Evolutionary conservation across 2,113 vertebrate species (phyloP).

Genomic region (Spheniscus mendiculus): DNA sequence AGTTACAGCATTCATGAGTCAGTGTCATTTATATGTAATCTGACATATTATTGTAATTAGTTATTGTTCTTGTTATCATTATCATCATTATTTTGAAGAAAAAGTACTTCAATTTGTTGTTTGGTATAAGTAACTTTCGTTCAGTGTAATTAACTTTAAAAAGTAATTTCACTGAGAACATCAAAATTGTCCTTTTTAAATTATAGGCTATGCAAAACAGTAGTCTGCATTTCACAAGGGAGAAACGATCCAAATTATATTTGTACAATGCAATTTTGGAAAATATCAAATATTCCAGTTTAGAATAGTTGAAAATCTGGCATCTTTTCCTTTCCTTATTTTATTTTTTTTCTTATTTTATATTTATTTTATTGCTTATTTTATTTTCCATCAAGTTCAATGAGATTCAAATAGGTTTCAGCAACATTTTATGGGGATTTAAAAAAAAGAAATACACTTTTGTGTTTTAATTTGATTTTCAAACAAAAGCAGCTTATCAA

Average conservation of each 20-base stretch:
- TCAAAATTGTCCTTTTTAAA: neutral
- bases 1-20: neutral
- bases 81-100: neutral
- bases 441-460: neutral
- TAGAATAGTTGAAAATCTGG: neutral
- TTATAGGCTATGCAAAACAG: neutral
- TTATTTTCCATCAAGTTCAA: neutral
- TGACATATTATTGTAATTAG: neutral
- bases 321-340: neutral
- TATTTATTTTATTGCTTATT: neutral
- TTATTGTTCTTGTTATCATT: rapidly evolving
- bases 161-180: neutral
- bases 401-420: neutral
- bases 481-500: neutral
- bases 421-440: neutral
- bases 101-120: neutral
- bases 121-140: neutral
- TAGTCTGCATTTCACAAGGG: neutral
- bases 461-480: neutral
- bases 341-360: neutral
- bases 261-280: neutral
- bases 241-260: neutral
- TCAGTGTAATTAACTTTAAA: neutral
- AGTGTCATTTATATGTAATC: neutral
- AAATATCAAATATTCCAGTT: neutral